These are phyloP conservation scores for Oryzias dopingdopingensis DNA, from an alignment of 2,797 vertebrate species.

Conservation along the genomic window DNA sequence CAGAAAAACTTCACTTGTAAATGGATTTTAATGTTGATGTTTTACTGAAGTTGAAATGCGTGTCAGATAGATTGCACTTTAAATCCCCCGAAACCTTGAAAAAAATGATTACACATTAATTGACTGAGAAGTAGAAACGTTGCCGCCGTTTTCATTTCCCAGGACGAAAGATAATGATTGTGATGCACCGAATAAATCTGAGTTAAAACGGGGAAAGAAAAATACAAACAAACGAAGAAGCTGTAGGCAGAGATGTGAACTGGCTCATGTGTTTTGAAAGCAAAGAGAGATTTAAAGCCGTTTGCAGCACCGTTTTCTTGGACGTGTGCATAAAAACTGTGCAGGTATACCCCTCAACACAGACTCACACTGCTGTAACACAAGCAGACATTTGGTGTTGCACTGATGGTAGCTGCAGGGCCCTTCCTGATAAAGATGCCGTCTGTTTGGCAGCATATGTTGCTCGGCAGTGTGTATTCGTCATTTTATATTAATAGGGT, in stretches of 20 bases:
- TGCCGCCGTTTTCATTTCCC: too few relatives aligned
- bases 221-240: too few relatives aligned
- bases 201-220: too few relatives aligned
- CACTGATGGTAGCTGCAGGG: not conserved
- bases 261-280: not conserved
- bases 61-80: constrained; percentile 3
- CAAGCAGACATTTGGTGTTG: not conserved
- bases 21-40: not conserved
- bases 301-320: not conserved
- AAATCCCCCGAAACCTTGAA: constrained; percentile 7
- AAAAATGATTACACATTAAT: constrained; percentile 5
- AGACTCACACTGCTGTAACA: not conserved
- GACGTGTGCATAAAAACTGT: not conserved
- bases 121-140: too few relatives aligned
- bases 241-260: too few relatives aligned
- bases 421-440: not conserved
- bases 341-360: not conserved
- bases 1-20: not conserved
- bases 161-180: too few relatives aligned
- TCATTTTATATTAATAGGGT: too few relatives aligned
- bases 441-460: not conserved
- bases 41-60: not conserved
- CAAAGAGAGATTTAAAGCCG: not conserved
- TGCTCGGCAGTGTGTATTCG: not conserved
- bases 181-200: too few relatives aligned